Conservation (phyloP, 2,797 vertebrate species). For the Coregonus ussuriensis region DNA sequence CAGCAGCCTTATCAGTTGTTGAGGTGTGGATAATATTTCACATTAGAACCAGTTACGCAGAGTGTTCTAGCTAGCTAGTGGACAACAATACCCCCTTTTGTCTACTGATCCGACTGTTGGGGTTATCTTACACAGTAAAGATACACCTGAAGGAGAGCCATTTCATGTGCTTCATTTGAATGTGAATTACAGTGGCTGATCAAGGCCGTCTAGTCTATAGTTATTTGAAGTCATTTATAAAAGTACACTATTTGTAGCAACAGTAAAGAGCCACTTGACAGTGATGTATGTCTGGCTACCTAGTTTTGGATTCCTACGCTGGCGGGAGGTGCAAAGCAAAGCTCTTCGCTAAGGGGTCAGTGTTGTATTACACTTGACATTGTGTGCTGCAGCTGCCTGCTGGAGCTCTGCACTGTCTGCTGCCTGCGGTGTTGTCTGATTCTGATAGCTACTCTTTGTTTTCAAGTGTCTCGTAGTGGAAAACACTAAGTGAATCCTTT, state of each 20-base stretch:
- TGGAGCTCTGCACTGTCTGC: too few relatives aligned
- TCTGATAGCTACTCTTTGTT: too few relatives aligned
- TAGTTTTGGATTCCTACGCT: slow-evolving; percentile 28
- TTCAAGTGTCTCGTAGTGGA: background rate
- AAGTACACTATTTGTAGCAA: slow-evolving; percentile 56
- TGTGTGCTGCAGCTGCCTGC: slow-evolving; percentile 20
- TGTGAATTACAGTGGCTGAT: background rate
- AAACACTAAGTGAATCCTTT: background rate
- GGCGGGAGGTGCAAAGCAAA: slow-evolving; percentile 8
- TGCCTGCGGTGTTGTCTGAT: too few relatives aligned
- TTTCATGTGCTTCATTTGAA: background rate
- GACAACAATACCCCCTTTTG: background rate
- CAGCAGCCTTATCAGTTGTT: background rate
- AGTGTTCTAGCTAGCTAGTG: background rate
- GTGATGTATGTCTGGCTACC: slow-evolving; percentile 23
- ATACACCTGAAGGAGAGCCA: background rate
- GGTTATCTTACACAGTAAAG: background rate
- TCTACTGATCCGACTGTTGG: background rate
- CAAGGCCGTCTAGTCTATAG: background rate
- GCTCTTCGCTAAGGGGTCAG: slow-evolving; percentile 17
- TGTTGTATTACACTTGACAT: slow-evolving; percentile 56
- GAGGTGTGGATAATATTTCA: background rate
- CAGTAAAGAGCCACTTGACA: slow-evolving; percentile 18
- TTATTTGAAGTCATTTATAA: slow-evolving; percentile 55
- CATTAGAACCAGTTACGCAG: background rate